Percentiles rank a stretch among this genome's conserved stretches.
These are phyloP conservation scores for Echeneis naucrates DNA, from an alignment of 2,797 vertebrate genomes.

Conservation along the genomic window DNA sequence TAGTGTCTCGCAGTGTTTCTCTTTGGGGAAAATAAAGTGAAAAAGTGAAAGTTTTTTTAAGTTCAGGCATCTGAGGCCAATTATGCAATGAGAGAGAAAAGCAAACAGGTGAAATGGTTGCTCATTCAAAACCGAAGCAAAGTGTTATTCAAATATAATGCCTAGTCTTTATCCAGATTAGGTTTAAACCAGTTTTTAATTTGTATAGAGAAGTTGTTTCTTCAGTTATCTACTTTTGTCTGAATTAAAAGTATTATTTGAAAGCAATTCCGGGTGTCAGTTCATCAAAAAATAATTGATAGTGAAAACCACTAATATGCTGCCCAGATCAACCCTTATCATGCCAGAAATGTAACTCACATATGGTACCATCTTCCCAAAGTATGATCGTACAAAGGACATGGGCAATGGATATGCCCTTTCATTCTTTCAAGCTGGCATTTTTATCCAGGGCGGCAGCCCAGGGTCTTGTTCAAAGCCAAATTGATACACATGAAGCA, in stretches of 20 bases:
- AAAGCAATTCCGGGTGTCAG: not conserved
- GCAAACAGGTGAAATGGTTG: not conserved
- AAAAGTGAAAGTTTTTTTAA: not conserved
- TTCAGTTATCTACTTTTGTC: not conserved
- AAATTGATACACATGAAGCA: constrained; percentile 22
- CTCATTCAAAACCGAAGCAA: not conserved
- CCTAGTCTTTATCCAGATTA: too few relatives aligned
- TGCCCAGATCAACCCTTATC: constrained; percentile 10
- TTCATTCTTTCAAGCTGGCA: constrained; percentile 22
- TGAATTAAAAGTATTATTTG: not conserved
- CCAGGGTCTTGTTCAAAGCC: constrained; percentile 47
- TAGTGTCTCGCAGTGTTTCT: not conserved
- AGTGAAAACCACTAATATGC: too few relatives aligned
- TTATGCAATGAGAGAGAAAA: not conserved
- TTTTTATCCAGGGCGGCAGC: constrained; percentile 30
- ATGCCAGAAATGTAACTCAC: constrained; percentile 1
- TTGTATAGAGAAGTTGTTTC: too few relatives aligned
- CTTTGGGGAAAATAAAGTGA: not conserved
- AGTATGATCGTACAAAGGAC: not conserved
- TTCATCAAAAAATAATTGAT: not conserved
- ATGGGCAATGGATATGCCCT: constrained; percentile 9
- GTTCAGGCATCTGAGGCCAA: not conserved
- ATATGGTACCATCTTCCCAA: not conserved
- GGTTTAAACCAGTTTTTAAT: too few relatives aligned
- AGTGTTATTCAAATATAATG: not conserved